phyloP scores from a whole-genome alignment of 2,113 vertebrate species.

The Osmerus mordax region DNA sequence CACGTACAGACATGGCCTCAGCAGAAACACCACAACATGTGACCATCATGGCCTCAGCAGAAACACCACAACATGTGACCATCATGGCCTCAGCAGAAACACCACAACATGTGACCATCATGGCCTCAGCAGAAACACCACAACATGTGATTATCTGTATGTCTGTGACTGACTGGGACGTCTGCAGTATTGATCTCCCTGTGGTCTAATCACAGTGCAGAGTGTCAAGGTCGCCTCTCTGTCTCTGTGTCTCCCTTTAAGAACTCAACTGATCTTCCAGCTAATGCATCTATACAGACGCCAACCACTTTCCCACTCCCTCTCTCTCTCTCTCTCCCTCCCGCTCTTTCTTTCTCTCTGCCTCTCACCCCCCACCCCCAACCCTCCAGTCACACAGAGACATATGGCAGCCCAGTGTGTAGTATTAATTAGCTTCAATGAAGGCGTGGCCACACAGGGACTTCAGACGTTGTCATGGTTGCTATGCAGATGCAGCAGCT shows the following conservation, averaged over 20 bases:
- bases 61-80: constrained; percentile 20
- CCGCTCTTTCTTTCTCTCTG: not conserved
- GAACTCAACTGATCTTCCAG: constrained; percentile 25
- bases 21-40: constrained; percentile 26
- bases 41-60: not conserved
- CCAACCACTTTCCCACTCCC: not conserved
- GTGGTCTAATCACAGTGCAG: constrained; percentile 39
- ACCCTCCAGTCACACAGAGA: constrained; percentile 56
- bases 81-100: constrained; percentile 10
- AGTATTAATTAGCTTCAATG: constrained; percentile 66
- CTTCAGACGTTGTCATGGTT: constrained; percentile 41
- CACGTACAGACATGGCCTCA: not conserved
- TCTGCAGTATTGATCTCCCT: constrained; percentile 52
- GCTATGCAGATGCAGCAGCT: constrained; percentile 24
- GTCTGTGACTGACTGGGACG: constrained; percentile 48
- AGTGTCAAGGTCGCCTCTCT: constrained; percentile 52
- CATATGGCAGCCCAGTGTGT: constrained; percentile 67
- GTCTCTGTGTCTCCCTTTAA: constrained; percentile 36
- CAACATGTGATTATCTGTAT: constrained; percentile 34
- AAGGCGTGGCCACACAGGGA: constrained; percentile 45
- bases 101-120: constrained; percentile 12
- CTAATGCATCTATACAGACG: constrained; percentile 25
- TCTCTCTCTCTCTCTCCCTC: not conserved
- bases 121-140: not conserved
- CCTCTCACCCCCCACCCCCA: constrained; percentile 4